Evolutionary conservation across 2,797 vertebrate species (phyloP), one percentile per base, ranked within the genome.

Genomic region (Pangasius djambal): DNA sequence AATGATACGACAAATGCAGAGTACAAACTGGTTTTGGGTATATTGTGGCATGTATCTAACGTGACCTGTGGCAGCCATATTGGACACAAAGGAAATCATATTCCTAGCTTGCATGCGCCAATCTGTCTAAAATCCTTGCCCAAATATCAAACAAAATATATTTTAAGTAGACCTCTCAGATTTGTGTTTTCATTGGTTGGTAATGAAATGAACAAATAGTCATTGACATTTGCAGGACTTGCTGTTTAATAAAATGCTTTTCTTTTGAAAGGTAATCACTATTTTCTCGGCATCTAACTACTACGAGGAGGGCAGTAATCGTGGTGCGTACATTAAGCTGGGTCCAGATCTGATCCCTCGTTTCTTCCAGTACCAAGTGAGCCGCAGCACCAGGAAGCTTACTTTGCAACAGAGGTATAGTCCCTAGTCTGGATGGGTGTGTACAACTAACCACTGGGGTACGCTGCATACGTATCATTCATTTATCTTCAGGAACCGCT

Each of bases 281-380:
- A 94, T 99, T 92, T 99, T 99, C 96, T 99, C 98, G 55, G 98
- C 99, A 0, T 99, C 99, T n/a, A 99, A 99, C 95, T 99, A 99
- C 90, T 99, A 99, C 0, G 98, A 98, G 93, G 97, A 98, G 89
- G 98, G 98, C 90, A 99, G 99, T 92, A 99, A 99, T 94, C 96
- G 97, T 0, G 99, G 99, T 0, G 99, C 99, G 0, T 99, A 99
- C 89, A 92, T 99, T 92, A 99, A 97, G 94, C 91, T 99, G 92
- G 96, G 96, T 18, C 94, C 94, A n/a, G 96, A 97, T 44, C 92
- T 96, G 67, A 89, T 90, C 3, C 98, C 97, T 8, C 97, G 95
- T 1, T 99, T 99, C 93, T 97, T 97, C 92, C 98, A 98, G 94
- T 99, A 98, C 91, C 98, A 97, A 96, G 97, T 98, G 92, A 97